Evolutionary conservation across 2,797 vertebrate genomes (phyloP).

Genomic region (Pangasius mekongensis): DNA sequence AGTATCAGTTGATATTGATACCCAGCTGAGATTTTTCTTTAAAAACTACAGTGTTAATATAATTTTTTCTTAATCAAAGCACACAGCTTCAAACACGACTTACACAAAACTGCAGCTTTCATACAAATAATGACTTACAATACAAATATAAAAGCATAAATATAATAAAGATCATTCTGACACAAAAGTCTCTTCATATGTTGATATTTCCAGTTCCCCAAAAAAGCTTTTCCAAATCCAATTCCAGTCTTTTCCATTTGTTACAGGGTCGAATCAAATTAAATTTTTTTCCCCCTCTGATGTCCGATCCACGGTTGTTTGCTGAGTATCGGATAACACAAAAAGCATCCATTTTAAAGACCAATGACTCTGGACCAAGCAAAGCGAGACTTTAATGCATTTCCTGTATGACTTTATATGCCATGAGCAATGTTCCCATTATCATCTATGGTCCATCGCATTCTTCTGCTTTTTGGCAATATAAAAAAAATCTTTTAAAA

Average conservation of each 20-base stretch:
- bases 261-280: neutral
- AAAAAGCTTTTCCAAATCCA: neutral
- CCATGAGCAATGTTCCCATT: neutral
- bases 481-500: neutral
- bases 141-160: neutral
- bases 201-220: too few species aligned
- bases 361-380: neutral
- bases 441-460: neutral
- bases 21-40: too few species aligned
- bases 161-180: neutral
- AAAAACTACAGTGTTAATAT: neutral
- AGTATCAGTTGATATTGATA: neutral
- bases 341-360: neutral
- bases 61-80: too few species aligned
- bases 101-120: too few species aligned
- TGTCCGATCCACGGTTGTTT: neutral
- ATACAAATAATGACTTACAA: too few species aligned
- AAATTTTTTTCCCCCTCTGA: neutral
- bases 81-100: too few species aligned
- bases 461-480: neutral
- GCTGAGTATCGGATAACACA: neutral
- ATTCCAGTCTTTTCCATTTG: neutral
- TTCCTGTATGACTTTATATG: neutral
- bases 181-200: too few species aligned
- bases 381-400: neutral